Evolutionary conservation across 2,797 vertebrate genomes (phyloP), one percentile per base, ranked within the genome.

Genomic region (Myiothlypis chrysogaster): DNA sequence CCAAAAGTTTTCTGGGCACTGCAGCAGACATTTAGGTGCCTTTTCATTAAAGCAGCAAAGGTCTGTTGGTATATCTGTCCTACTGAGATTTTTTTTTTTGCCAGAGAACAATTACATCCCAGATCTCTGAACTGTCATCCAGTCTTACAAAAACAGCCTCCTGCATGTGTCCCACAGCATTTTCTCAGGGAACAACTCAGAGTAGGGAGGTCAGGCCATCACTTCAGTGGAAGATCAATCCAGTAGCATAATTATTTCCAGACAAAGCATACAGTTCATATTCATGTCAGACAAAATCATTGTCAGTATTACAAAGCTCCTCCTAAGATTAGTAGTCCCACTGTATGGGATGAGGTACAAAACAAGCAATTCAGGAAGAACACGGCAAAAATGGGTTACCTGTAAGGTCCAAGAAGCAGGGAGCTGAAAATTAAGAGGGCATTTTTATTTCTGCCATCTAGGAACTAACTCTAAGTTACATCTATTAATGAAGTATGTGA

Each of bases 21-120:
- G 43, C 14, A 87, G 27, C 39, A 69, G 68, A 77, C 16, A 64
- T 90, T 77, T 49, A 80, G 71, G 32, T 89, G n/a, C 28, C 43
- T 89, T 94, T 91, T 93, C 53, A 94, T 87, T 89, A 92, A 70
- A 64, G 64, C 21, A 66, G 55, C 23, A 80, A 89, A 82, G n/a
- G 49, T 59, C 71, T 66, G 50, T 87, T 91, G 85, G 34, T 32
- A 39, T 83, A 57, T 57, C 57, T 80, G 30, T 84, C 60, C 81
- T 69, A 89, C 20, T 41, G 81, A 65, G 53, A 41, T 23, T 57
- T 27, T 64, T 83, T 64, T 79, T 77, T 91, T 68, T 90, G 37
- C 55, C 46, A 85, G 28, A 69, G 82, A 90, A 93, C 57, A 93
- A 65, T 89, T 85, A 65, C 6, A 1, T 83, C 27, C 35, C 2